Percentiles rank a stretch among this genome's conserved stretches.
These are phyloP conservation scores for Clarias pachynema DNA, from an alignment of 2,797 vertebrate species.

Conservation along the genomic window DNA sequence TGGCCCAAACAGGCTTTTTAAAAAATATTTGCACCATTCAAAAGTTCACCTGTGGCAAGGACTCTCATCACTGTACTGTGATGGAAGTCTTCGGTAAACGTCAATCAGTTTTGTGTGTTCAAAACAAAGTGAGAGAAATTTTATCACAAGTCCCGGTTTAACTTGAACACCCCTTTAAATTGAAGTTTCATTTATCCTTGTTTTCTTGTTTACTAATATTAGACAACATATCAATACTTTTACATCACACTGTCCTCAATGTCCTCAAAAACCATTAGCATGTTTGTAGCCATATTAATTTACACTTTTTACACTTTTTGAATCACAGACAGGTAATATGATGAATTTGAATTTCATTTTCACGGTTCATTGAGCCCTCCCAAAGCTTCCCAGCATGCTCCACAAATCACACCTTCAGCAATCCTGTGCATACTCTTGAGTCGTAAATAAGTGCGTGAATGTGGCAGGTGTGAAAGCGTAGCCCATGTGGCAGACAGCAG, in stretches of 20 bases:
- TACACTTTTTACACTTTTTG: not conserved
- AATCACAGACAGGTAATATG: conserved; percentile 3
- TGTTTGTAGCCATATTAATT: not conserved
- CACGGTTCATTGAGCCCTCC: conserved; percentile 17
- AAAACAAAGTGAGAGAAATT: too few relatives aligned
- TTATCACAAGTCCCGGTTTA: too few relatives aligned
- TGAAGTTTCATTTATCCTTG: not conserved
- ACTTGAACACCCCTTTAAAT: not conserved
- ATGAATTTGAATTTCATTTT: conserved; percentile 14
- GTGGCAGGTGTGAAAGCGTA: conserved; percentile 62
- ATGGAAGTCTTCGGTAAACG: too few relatives aligned
- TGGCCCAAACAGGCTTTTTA: too few relatives aligned
- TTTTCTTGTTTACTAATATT: not conserved
- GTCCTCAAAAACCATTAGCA: not conserved
- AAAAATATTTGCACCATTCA: too few relatives aligned
- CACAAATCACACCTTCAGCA: conserved; percentile 32
- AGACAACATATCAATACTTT: not conserved
- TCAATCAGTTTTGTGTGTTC: too few relatives aligned
- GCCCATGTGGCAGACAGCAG: conserved; percentile 67
- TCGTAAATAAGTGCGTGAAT: conserved; percentile 66
- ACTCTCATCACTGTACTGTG: too few relatives aligned
- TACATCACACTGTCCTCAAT: not conserved
- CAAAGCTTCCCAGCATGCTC: conserved; percentile 2
- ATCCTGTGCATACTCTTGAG: conserved; percentile 49
- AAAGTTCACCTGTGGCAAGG: too few relatives aligned